These are phyloP conservation scores for Tetramorium parvispinum DNA, from an alignment of 1,140 invertebrate genomes.

Conservation along the genomic window DNA sequence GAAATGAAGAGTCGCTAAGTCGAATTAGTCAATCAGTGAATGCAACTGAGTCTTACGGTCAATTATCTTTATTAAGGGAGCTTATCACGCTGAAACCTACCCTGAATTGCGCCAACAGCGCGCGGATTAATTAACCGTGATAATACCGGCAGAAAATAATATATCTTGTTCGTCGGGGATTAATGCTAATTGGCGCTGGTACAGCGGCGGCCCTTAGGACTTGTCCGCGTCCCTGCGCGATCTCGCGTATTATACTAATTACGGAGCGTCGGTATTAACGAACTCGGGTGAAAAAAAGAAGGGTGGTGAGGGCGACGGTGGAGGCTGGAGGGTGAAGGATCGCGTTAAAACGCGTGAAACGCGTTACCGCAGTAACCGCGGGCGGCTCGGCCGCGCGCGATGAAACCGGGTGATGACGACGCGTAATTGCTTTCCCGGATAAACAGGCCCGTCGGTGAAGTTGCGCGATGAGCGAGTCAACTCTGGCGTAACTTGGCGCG, in stretches of 20 bases:
- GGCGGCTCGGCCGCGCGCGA: conserved; percentile 51
- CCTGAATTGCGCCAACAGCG: background rate
- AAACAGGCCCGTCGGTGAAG: conserved; percentile 73
- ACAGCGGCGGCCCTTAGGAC: background rate
- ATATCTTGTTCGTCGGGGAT: conserved; percentile 28
- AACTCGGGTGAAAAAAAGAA: background rate
- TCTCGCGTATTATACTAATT: conserved; percentile 22
- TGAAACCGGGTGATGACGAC: conserved; percentile 66
- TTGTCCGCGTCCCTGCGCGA: background rate
- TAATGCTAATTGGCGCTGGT: conserved; percentile 44
- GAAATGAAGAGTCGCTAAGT: conserved; percentile 37
- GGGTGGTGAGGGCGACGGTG: background rate
- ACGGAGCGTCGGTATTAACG: conserved; percentile 23
- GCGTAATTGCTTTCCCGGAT: conserved; percentile 82
- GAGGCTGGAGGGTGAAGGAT: background rate
- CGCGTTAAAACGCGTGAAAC: conserved; percentile 33
- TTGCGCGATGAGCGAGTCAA: conserved; percentile 48
- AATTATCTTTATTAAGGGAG: conserved; percentile 38
- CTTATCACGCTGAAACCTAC: conserved; percentile 8
- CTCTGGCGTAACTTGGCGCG: background rate
- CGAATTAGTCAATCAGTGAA: conserved; percentile 5
- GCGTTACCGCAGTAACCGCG: conserved; percentile 30
- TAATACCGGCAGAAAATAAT: conserved; percentile 24
- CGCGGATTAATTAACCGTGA: conserved; percentile 15
- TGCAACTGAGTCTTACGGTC: conserved; percentile 7